phyloP scores from a whole-genome alignment of 1,140 invertebrate genomes.

The Acromyrmex echinatior region DNA sequence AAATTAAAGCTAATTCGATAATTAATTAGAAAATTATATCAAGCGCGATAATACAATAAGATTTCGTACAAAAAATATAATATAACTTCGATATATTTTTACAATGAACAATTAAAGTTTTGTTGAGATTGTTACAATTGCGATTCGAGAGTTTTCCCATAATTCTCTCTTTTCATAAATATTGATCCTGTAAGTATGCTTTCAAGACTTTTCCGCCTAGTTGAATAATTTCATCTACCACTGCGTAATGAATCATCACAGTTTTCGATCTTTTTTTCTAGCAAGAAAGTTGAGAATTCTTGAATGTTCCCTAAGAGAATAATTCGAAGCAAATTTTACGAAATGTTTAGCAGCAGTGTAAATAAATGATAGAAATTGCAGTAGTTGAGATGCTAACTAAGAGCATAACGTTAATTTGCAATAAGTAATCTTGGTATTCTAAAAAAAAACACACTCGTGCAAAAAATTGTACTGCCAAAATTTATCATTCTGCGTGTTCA shows the following conservation, averaged over 20 bases:
- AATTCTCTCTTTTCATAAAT: constrained; percentile 16
- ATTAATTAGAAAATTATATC: not conserved
- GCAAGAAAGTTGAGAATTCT: constrained; percentile 41
- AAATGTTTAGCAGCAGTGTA: constrained; percentile 47
- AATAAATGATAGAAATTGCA: constrained; percentile 18
- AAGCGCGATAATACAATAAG: not conserved
- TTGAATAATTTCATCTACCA: constrained; percentile 44
- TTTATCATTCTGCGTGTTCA: not conserved
- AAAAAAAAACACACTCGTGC: not conserved
- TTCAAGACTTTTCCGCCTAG: not conserved
- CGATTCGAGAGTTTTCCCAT: not conserved
- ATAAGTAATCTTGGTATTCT: not conserved
- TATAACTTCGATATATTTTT: not conserved
- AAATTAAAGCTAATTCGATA: not conserved
- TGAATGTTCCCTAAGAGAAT: constrained; percentile 28
- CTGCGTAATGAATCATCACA: constrained; percentile 41
- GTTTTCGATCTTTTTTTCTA: constrained; percentile 1
- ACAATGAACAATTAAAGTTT: not conserved
- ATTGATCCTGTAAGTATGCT: constrained; percentile 39
- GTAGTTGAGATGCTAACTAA: not conserved
- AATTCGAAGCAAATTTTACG: constrained; percentile 16
- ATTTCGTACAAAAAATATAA: not conserved
- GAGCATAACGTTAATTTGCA: constrained; percentile 35
- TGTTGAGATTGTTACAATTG: not conserved
- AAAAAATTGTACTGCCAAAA: not conserved